A percentile compares a stretch with the other conserved stretches of the same genome.
phyloP scores from a whole-genome alignment of 2,888 invertebrate species.

The Sinotaia quadrata region DNA sequence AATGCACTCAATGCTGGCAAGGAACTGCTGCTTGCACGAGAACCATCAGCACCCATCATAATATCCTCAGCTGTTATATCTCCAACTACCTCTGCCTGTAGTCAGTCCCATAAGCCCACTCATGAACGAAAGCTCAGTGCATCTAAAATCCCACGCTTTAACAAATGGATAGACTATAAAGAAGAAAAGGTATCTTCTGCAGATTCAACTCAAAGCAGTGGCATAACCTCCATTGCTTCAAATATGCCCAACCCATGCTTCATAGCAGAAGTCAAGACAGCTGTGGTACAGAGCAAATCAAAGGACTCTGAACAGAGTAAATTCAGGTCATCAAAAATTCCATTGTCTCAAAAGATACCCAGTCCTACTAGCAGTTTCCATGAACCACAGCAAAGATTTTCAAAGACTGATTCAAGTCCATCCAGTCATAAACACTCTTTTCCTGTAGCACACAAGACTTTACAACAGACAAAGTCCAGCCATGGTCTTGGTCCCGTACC shows the following conservation, averaged over 20 bases:
- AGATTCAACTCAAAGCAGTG: not conserved
- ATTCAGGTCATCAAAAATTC: conserved; percentile 30
- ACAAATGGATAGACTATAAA: conserved; percentile 18
- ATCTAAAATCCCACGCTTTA: conserved; percentile 20
- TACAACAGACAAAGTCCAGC: conserved; percentile 17
- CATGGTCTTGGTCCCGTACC: conserved; percentile 40
- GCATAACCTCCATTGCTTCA: conserved; percentile 11
- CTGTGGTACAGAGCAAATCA: no score
- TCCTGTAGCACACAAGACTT: conserved; percentile 35
- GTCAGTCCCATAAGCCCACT: not conserved
- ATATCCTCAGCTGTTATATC: not conserved
- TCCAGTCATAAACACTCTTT: conserved; percentile 29
- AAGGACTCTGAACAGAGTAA: not conserved
- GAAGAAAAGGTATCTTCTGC: conserved; percentile 6
- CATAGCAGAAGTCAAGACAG: no score
- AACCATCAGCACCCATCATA: not conserved
- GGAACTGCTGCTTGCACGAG: conserved; percentile 50
- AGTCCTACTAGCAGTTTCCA: conserved; percentile 30
- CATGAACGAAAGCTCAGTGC: conserved; percentile 24
- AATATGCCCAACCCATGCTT: no score
- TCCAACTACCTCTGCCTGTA: not conserved
- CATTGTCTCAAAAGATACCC: conserved; percentile 35
- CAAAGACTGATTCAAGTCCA: conserved; percentile 31
- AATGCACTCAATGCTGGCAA: conserved; percentile 58
- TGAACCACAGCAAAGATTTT: conserved; percentile 12